Evolutionary conservation across 2,797 vertebrate genomes (phyloP).

Genomic region (Stomatorhinus walkeri): DNA sequence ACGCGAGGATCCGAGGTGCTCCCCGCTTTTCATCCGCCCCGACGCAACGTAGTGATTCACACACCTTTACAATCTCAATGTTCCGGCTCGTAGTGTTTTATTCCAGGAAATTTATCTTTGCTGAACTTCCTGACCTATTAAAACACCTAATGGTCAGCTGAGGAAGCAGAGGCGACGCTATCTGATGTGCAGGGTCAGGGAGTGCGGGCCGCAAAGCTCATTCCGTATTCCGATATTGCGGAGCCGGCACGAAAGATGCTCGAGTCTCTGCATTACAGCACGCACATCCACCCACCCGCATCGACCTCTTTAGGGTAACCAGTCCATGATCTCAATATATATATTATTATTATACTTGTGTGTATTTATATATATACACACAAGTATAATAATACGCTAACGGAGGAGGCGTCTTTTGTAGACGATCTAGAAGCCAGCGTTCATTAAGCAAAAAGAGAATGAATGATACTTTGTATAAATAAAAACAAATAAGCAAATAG

Average conservation of each 20-base stretch:
- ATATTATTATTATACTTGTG: too few relatives aligned
- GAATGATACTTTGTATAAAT: neutral
- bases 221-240: conserved; percentile 53
- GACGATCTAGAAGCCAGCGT: neutral
- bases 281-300: conserved; percentile 30
- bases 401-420: neutral
- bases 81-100: neutral
- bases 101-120: neutral
- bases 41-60: neutral
- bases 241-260: conserved; percentile 33
- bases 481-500: neutral
- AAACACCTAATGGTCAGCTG: neutral
- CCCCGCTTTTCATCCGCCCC: neutral
- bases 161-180: neutral
- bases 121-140: neutral
- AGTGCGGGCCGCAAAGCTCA: conserved; percentile 36
- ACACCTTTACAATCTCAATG: neutral
- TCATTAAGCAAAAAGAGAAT: neutral
- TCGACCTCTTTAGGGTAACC: conserved; percentile 11
- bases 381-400: neutral
- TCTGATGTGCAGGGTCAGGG: neutral
- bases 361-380: neutral
- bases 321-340: neutral
- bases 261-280: conserved; percentile 48
- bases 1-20: neutral